Evolutionary conservation across 2,113 vertebrate genomes (phyloP).

Genomic region (Prunella fulvescens): DNA sequence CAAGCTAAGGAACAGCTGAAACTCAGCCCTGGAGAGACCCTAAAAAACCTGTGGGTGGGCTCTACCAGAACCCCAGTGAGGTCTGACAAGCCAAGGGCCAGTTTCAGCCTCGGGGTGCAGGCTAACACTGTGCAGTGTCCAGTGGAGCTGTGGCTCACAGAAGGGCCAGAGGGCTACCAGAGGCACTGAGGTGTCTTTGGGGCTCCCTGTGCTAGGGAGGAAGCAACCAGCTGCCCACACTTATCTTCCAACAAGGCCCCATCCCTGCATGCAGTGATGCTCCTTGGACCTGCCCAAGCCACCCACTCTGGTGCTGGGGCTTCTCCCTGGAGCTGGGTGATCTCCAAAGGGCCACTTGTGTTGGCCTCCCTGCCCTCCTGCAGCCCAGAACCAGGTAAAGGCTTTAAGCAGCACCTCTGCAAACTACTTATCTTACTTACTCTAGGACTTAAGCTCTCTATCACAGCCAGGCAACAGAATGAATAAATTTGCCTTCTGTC

Average conservation of each 20-base stretch:
- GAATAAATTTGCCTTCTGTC: constrained; percentile 7
- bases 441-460: background rate
- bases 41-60: background rate
- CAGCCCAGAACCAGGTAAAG: background rate
- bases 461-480: background rate
- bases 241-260: fast-evolving
- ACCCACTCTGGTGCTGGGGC: fast-evolving
- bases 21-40: background rate
- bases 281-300: background rate
- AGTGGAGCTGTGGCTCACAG: background rate
- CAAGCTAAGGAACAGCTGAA: background rate
- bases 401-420: background rate
- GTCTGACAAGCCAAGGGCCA: background rate
- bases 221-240: background rate
- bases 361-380: background rate
- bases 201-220: background rate
- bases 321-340: background rate
- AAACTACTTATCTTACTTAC: background rate
- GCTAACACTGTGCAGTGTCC: background rate
- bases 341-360: background rate
- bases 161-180: background rate
- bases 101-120: background rate
- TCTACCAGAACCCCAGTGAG: background rate
- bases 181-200: background rate
- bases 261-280: background rate